phyloP scores from a whole-genome alignment of 2,113 vertebrate species.

The Antechinus stuartii region DNA sequence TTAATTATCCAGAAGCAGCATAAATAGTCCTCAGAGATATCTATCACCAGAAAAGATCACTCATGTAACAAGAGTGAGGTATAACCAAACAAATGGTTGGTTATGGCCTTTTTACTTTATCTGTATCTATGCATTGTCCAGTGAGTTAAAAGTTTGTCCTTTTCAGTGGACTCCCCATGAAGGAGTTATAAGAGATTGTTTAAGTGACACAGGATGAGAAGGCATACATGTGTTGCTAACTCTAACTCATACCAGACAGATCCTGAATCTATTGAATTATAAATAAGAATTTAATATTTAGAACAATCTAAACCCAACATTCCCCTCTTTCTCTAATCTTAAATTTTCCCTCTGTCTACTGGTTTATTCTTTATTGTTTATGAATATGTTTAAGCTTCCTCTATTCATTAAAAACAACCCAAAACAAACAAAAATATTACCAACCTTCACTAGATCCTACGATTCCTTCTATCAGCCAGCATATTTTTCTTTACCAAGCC shows the following conservation, averaged over 20 bases:
- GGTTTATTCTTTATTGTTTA: not conserved
- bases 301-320: not conserved
- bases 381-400: not conserved
- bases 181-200: not conserved
- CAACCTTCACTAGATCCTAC: not conserved
- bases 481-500: not conserved
- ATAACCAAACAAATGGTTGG: not conserved
- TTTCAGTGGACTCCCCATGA: not conserved
- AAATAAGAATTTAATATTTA: not conserved
- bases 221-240: not conserved
- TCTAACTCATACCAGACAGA: not conserved
- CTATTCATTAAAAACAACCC: not conserved
- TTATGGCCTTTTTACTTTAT: not conserved
- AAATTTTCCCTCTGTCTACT: not conserved
- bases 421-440: too few species aligned
- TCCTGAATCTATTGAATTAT: not conserved
- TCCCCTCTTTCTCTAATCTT: not conserved
- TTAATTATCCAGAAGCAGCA: not conserved
- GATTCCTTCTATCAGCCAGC: not conserved
- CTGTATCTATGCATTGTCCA: not conserved
- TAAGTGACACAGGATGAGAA: not conserved
- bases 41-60: not conserved
- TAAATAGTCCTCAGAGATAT: not conserved
- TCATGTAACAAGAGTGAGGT: not conserved
- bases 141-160: not conserved